A percentile compares a stretch with the other conserved stretches of the same genome.
These are phyloP conservation scores for Drosophila grimshawi DNA, from an alignment of 1,140 invertebrate species.

Conservation along the genomic window DNA sequence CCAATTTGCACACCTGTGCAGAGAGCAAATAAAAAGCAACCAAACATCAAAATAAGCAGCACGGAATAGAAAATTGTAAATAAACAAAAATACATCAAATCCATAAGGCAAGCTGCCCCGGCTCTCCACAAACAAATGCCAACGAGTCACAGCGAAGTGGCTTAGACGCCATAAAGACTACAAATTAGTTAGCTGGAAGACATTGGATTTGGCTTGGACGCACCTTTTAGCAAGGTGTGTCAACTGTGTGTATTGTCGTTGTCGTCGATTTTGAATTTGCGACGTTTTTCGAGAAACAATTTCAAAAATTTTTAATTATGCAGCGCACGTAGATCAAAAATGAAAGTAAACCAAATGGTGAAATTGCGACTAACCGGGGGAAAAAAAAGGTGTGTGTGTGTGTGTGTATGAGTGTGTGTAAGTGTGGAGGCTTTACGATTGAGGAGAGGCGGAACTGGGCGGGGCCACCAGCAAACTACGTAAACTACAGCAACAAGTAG, in stretches of 20 bases:
- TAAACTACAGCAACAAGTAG: constrained; percentile 12
- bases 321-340: constrained; percentile 75
- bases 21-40: constrained; percentile 34
- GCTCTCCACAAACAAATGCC: constrained; percentile 22
- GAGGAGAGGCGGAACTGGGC: constrained; percentile 3
- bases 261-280: constrained; percentile 43
- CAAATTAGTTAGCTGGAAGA: constrained; percentile 56
- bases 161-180: constrained; percentile 31
- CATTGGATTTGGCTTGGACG: constrained; percentile 34
- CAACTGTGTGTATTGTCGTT: constrained; percentile 25
- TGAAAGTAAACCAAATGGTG: constrained; percentile 78
- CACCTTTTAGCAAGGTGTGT: constrained; percentile 53
- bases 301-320: constrained; percentile 75
- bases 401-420: constrained; percentile 20
- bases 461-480: neutral
- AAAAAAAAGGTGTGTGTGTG: constrained; percentile 24
- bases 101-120: neutral
- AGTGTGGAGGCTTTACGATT: neutral
- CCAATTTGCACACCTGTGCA: constrained; percentile 57
- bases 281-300: constrained; percentile 69
- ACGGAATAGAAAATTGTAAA: constrained; percentile 58
- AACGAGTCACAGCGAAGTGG: constrained; percentile 6
- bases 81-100: constrained; percentile 32
- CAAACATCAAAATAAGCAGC: neutral
- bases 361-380: constrained; percentile 61